phyloP scores from a whole-genome alignment of 1,140 invertebrate species.

The Chrysoperla carnea region DNA sequence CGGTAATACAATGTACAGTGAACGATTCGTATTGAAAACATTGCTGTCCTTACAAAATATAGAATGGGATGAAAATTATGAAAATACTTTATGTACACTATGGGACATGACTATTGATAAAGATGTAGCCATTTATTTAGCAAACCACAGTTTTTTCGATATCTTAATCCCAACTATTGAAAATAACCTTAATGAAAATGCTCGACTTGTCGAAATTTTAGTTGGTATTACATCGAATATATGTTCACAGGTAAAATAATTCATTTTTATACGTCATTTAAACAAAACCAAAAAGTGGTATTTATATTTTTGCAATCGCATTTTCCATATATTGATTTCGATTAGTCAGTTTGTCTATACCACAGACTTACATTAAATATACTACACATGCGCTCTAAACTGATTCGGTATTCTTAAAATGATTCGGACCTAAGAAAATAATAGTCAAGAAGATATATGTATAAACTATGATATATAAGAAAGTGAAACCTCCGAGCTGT shows the following conservation, averaged over 20 bases:
- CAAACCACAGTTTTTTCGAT: slow-evolving; percentile 41
- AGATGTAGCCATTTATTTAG: slow-evolving; percentile 46
- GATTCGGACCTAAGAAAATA: too few relatives aligned
- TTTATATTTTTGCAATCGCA: too few relatives aligned
- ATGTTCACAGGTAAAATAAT: slow-evolving; percentile 16
- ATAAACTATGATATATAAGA: too few relatives aligned
- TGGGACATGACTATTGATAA: slow-evolving; percentile 63
- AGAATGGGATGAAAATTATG: slow-evolving; percentile 28
- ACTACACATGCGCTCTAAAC: too few relatives aligned
- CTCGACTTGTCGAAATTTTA: slow-evolving; percentile 48
- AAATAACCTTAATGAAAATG: slow-evolving; percentile 23
- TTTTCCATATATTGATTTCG: too few relatives aligned
- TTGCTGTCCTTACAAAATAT: slow-evolving; percentile 33
- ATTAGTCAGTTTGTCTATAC: too few relatives aligned
- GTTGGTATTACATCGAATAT: slow-evolving; percentile 57
- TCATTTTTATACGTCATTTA: too few relatives aligned
- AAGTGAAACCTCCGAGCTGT: too few relatives aligned
- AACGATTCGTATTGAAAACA: slow-evolving; percentile 48
- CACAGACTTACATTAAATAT: too few relatives aligned
- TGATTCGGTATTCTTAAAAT: too few relatives aligned
- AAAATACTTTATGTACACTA: slow-evolving; percentile 49
- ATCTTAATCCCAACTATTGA: slow-evolving; percentile 28
- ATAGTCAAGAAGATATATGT: too few relatives aligned
- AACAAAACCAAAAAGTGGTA: too few relatives aligned
- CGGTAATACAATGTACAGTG: slow-evolving; percentile 55